A percentile compares a stretch with the other conserved stretches of the same genome.
phyloP scores from a whole-genome alignment of 1,140 invertebrate genomes.

The Penaeus japonicus region DNA sequence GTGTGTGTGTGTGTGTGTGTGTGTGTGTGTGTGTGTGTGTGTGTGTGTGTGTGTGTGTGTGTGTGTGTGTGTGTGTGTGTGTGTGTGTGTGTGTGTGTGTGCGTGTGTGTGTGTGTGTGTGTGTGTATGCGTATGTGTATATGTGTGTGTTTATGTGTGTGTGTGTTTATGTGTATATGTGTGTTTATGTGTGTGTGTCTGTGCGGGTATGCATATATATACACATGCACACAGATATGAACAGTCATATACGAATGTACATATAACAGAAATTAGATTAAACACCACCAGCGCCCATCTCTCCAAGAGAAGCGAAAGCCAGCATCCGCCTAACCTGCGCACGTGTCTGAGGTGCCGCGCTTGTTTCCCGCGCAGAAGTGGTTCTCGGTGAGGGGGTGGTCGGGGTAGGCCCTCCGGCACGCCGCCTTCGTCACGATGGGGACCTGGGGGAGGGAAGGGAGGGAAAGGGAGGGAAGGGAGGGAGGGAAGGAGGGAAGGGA shows the following conservation, averaged over 20 bases:
- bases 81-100: background rate
- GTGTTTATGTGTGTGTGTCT: too few species aligned
- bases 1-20: background rate
- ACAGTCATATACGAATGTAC: background rate
- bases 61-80: background rate
- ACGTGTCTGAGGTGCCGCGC: constrained; percentile 68
- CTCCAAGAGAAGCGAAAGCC: too few species aligned
- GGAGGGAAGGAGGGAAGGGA: too few species aligned
- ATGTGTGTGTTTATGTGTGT: background rate
- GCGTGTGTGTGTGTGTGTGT: background rate
- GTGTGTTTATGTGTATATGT: background rate
- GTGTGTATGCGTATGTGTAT: background rate
- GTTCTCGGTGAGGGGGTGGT: constrained; percentile 68
- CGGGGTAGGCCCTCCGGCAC: constrained; percentile 67
- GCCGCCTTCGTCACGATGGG: constrained; percentile 66
- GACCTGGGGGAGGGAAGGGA: constrained; percentile 62
- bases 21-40: too few species aligned
- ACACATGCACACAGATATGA: too few species aligned
- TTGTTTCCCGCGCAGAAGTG: constrained; percentile 72
- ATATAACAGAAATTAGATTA: too few species aligned
- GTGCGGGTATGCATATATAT: too few species aligned
- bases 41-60: too few species aligned
- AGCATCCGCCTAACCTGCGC: constrained; percentile 61
- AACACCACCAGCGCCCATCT: too few species aligned
- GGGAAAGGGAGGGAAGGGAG: background rate